phyloP scores from a whole-genome alignment of 2,888 invertebrate species.

The Gortyna flavago region DNA sequence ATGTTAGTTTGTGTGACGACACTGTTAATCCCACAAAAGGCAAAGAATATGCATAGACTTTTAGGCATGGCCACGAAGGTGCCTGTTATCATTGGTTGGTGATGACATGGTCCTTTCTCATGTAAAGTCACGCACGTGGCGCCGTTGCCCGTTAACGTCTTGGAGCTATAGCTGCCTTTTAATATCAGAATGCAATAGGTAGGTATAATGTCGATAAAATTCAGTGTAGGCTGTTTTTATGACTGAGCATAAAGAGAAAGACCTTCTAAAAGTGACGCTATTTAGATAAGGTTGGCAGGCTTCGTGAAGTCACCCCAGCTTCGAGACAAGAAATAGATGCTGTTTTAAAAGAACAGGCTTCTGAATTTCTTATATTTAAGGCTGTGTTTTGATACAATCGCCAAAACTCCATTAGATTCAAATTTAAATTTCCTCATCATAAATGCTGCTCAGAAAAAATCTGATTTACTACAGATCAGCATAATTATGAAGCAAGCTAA shows the following conservation, averaged over 20 bases:
- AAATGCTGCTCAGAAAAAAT: not conserved
- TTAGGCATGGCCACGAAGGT: not conserved
- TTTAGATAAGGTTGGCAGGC: not conserved
- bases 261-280: not conserved
- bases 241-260: not conserved
- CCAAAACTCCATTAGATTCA: not conserved
- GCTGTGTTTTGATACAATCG: not conserved
- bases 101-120: not conserved
- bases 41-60: not conserved
- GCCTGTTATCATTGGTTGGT: not conserved
- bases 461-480: not conserved
- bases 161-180: not conserved
- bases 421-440: not conserved
- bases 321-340: not conserved
- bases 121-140: not conserved
- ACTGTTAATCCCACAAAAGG: not conserved
- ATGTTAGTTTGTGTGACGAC: conserved; percentile 75
- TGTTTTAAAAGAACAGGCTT: not conserved
- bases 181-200: not conserved
- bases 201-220: not conserved
- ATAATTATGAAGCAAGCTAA: not conserved
- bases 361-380: not conserved
- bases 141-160: not conserved
- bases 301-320: not conserved
- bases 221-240: not conserved